Base-by-base conservation (phyloP, 2,888 invertebrate species). In the Nematopogon swammerdamellus region DNA sequence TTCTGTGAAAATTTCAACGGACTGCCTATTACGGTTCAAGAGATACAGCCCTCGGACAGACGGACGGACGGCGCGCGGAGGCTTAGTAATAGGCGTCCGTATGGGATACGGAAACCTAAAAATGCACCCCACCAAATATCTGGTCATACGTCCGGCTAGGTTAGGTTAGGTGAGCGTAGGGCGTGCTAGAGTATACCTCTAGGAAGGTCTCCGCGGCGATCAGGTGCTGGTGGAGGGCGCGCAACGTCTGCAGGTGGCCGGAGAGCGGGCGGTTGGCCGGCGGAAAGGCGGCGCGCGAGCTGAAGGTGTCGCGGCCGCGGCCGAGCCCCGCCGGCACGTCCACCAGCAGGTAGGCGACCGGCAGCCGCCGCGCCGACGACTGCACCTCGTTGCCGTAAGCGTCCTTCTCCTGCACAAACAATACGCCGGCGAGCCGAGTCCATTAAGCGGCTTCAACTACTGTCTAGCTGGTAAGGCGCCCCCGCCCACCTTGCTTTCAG, bases 381-480 rank as follows among this genome's bases (percentile, higher is more conserved):
- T 90, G 89, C 57, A 98, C 96, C 80, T 98, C 97, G 77, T 98
- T 99, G 49, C 97, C 97, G 76, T 98, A 99, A 56, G 86, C 86
- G 80, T 99, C 98, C 67, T 95, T 97, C 74, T 95, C 94, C 97
- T 97, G 77, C 17, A 67, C 51, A 50, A 51, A 55, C 52, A 49
- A 64, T 51, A 44, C 49, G 44, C 19, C 30, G 49, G 45, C 3
- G 5, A 14, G 10, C 19, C 17, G 49, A 53, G 47, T 51, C 49
- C 55, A 50, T 25, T 11, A 10, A n/a, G 5, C 25, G 14, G 14
- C 14, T 43, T 43, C 4, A 25, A 25, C 25, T 25, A 25, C 25
- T 25, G 25, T 25, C 25, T 25, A 4, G 8, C 25, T 25, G 5
- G 8, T 8, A 25, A n/a, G n/a, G n/a, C n/a, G n/a, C n/a, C n/a